A percentile compares a stretch with the other conserved stretches of the same genome.
These are phyloP conservation scores for Ophion ventricosus DNA, from an alignment of 2,888 invertebrate genomes.

Conservation along the genomic window DNA sequence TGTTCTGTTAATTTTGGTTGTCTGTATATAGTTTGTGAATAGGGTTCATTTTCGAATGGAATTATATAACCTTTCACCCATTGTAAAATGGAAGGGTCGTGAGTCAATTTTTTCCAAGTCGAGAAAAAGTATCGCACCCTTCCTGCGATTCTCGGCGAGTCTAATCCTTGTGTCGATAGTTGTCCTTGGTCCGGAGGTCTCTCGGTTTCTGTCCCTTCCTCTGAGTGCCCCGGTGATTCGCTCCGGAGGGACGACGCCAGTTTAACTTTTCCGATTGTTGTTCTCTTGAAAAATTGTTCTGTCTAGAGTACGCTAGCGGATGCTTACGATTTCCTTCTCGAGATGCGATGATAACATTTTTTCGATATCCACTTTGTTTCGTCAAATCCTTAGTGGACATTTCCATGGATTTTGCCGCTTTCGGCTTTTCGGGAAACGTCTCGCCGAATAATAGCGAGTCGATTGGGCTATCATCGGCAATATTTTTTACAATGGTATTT, in stretches of 20 bases:
- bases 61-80: conserved; percentile 46
- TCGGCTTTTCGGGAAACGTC: conserved; percentile 55
- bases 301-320: conserved; percentile 22
- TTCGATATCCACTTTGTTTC: conserved; percentile 26
- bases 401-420: conserved; percentile 42
- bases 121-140: conserved; percentile 18
- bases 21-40: conserved; percentile 5
- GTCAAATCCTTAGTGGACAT: conserved; percentile 50
- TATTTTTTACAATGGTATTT: neutral
- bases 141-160: conserved; percentile 53
- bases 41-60: conserved; percentile 22
- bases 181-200: conserved; percentile 48
- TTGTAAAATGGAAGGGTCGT: neutral
- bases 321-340: conserved; percentile 44
- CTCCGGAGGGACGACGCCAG: conserved; percentile 25
- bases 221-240: conserved; percentile 20
- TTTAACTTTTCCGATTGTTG: conserved; percentile 20
- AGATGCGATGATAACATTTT: conserved; percentile 12
- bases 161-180: conserved; percentile 46
- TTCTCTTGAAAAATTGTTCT: neutral
- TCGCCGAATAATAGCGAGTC: conserved; percentile 34
- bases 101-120: conserved; percentile 33
- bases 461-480: neutral
- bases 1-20: conserved; percentile 11
- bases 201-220: conserved; percentile 53